Conservation (phyloP, 2,888 invertebrate genomes). For the Digitonthophagus gazella region DNA sequence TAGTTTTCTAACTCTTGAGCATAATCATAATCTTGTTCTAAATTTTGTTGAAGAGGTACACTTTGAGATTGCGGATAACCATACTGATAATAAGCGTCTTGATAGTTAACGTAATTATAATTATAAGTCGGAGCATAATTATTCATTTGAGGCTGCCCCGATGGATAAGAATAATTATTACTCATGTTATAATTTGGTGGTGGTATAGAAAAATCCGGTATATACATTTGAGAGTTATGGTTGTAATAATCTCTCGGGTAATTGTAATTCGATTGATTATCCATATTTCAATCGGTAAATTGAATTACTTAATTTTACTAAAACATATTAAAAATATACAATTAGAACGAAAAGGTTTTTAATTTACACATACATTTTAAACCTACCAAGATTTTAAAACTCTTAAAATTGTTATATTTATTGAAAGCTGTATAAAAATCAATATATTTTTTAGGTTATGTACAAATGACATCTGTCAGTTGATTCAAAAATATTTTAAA, state of each 20-base stretch:
- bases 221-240: background rate
- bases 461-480: too few species aligned
- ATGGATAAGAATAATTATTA: slow-evolving; percentile 12
- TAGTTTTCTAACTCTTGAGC: slow-evolving; percentile 36
- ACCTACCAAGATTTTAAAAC: too few species aligned
- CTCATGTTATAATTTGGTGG: slow-evolving; percentile 21
- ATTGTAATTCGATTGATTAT: slow-evolving; percentile 4
- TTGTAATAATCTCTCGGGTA: slow-evolving; percentile 36
- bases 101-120: slow-evolving; percentile 17
- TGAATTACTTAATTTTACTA: too few species aligned
- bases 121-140: slow-evolving; percentile 8
- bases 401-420: too few species aligned
- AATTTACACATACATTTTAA: too few species aligned
- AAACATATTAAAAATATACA: too few species aligned
- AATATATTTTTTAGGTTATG: too few species aligned
- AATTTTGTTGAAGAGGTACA: background rate
- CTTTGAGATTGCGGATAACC: background rate
- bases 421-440: too few species aligned
- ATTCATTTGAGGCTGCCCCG: slow-evolving; percentile 15
- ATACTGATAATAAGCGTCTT: slow-evolving; percentile 20
- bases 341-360: too few species aligned
- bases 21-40: slow-evolving; percentile 27
- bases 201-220: slow-evolving; percentile 26
- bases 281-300: background rate
- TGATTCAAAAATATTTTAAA: too few species aligned